Conservation (phyloP, 1,140 invertebrate species). For the Drosophila kurseongensis region DNA sequence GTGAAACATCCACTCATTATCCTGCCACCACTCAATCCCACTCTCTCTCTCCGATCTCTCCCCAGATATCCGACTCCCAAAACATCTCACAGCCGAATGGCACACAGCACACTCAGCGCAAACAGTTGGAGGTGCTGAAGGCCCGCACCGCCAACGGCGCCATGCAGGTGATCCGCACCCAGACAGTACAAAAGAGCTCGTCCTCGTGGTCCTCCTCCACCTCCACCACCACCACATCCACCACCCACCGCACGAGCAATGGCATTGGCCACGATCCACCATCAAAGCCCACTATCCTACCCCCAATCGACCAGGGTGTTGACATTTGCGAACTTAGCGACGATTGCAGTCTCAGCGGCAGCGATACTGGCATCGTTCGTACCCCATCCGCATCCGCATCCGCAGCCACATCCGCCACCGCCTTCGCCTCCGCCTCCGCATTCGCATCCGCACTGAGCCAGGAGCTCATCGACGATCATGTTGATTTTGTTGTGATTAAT, state of each 20-base stretch:
- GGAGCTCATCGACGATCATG: slow-evolving; percentile 77
- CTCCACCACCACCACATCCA: slow-evolving; percentile 67
- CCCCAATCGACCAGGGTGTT: slow-evolving; percentile 49
- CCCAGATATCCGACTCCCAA: slow-evolving; percentile 84
- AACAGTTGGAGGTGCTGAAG: slow-evolving; percentile 86
- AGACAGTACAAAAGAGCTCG: slow-evolving; percentile 85
- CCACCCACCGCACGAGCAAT: slow-evolving; percentile 40
- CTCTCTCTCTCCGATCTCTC: slow-evolving; percentile 48
- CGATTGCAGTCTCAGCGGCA: slow-evolving; percentile 50
- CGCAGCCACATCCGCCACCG: slow-evolving; percentile 13
- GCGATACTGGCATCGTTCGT: slow-evolving; percentile 60
- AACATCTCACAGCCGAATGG: slow-evolving; percentile 84
- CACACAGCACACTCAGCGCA: slow-evolving; percentile 85
- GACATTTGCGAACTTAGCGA: slow-evolving; percentile 76
- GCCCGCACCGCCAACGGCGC: slow-evolving; percentile 85
- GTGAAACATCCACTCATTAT: slow-evolving; percentile 35
- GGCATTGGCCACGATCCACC: slow-evolving; percentile 8
- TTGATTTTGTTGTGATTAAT: slow-evolving; percentile 81
- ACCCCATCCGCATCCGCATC: slow-evolving; percentile 32
- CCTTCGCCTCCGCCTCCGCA: slow-evolving; percentile 21
- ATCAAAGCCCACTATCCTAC: slow-evolving; percentile 14
- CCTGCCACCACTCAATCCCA: slow-evolving; percentile 62
- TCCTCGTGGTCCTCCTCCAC: slow-evolving; percentile 85
- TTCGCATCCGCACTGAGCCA: slow-evolving; percentile 46
- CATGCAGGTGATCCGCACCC: slow-evolving; percentile 86